phyloP scores from a whole-genome alignment of 2,113 vertebrate species.

The Natator depressus region DNA sequence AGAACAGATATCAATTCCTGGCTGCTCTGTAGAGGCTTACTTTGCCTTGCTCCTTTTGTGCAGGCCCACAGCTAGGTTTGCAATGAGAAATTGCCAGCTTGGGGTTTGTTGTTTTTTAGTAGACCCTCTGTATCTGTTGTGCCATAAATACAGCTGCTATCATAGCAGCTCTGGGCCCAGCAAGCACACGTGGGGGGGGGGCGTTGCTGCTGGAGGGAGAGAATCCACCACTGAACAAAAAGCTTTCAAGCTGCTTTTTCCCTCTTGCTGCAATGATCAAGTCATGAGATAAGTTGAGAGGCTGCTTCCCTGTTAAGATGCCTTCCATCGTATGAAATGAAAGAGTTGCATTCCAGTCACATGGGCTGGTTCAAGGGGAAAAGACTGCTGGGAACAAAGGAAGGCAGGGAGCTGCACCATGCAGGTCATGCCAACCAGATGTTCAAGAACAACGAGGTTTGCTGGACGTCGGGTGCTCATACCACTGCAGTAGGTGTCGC shows the following conservation, averaged over 20 bases:
- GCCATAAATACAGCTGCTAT: slow-evolving; percentile 9
- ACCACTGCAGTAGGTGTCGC: not conserved
- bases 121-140: not conserved
- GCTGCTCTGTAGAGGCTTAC: not conserved
- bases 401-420: not conserved
- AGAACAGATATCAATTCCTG: not conserved
- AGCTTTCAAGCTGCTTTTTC: not conserved
- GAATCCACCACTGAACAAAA: not conserved
- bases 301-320: not conserved
- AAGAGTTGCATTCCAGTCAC: not conserved
- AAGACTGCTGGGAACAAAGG: not conserved
- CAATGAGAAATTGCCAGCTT: not conserved
- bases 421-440: not conserved
- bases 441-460: not conserved
- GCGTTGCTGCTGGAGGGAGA: not conserved
- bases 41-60: not conserved
- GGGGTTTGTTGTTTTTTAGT: not conserved
- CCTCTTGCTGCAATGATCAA: not conserved
- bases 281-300: not conserved
- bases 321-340: not conserved
- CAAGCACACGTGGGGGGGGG: not conserved
- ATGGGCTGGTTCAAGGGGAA: not conserved
- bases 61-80: not conserved
- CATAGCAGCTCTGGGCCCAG: not conserved
- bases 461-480: not conserved